These are phyloP conservation scores for Oenanthe melanoleuca DNA, from an alignment of 2,113 vertebrate genomes.

Conservation along the genomic window DNA sequence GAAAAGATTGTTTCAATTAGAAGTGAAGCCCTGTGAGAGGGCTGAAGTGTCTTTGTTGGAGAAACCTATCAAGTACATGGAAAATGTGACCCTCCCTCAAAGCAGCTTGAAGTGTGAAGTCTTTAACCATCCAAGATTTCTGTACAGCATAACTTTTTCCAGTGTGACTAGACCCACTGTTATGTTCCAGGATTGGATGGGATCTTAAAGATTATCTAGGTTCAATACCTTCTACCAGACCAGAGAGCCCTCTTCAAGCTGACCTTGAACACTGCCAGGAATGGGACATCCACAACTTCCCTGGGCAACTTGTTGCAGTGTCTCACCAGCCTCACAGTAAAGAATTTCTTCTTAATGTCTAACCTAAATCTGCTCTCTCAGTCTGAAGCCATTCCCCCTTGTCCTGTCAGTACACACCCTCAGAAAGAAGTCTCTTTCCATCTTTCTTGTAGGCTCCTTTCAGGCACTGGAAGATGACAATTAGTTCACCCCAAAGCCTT, in stretches of 20 bases:
- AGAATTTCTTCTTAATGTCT: not conserved
- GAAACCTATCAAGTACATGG: not conserved
- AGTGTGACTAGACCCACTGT: not conserved
- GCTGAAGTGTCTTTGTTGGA: not conserved
- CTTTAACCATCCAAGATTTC: not conserved
- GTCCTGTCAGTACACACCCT: not conserved
- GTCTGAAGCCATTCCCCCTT: not conserved
- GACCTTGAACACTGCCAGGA: not conserved
- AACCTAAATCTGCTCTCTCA: not conserved
- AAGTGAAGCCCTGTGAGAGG: not conserved
- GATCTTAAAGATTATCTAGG: not conserved
- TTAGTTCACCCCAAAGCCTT: too few relatives aligned
- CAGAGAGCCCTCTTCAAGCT: not conserved
- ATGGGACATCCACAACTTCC: too few relatives aligned
- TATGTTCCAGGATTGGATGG: not conserved
- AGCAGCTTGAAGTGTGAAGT: not conserved
- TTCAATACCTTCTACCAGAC: not conserved
- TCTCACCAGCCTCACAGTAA: not conserved
- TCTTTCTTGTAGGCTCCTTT: not conserved
- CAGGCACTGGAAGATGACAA: not conserved
- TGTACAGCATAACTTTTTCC: not conserved
- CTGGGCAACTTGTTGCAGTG: not conserved
- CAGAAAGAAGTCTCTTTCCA: not conserved
- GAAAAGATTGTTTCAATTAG: not conserved
- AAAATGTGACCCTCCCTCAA: rapidly evolving